Percentiles rank a stretch among this genome's conserved stretches.
Conservation (phyloP, 2,113 vertebrate genomes). For the Geothlypis trichas region DNA sequence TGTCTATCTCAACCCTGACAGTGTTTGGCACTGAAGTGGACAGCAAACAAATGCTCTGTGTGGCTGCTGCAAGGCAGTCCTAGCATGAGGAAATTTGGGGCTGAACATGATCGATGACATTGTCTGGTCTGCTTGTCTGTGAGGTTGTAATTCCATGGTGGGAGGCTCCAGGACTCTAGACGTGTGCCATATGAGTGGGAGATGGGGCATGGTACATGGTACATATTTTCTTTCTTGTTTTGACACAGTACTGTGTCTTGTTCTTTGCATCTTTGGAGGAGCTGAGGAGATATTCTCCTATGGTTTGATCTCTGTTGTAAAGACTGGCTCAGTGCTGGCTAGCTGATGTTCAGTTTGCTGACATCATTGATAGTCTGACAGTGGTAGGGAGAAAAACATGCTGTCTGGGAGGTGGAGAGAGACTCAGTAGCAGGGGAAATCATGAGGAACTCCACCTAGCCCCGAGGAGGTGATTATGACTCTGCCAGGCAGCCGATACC, state of each 20-base stretch:
- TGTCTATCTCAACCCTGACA: not conserved
- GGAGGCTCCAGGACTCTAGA: not conserved
- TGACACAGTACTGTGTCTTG: not conserved
- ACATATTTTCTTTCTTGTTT: too few species aligned
- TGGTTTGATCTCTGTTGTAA: not conserved
- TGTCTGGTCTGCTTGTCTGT: not conserved
- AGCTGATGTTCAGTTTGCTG: not conserved
- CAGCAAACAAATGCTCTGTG: not conserved
- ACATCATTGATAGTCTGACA: not conserved
- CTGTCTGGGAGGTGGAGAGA: not conserved
- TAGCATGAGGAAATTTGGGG: not conserved
- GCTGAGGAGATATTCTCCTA: not conserved
- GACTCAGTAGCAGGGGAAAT: not conserved
- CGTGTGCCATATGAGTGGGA: not conserved
- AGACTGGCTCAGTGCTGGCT: not conserved
- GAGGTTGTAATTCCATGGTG: not conserved
- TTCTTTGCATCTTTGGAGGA: not conserved
- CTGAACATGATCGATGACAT: not conserved
- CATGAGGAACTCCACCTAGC: not conserved
- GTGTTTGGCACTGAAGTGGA: not conserved
- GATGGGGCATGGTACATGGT: not conserved
- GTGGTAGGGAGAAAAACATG: not conserved
- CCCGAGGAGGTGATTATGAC: not conserved
- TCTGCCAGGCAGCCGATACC: not conserved
- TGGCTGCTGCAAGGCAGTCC: not conserved